Evolutionary conservation across 2,113 vertebrate species (phyloP), one percentile per base, ranked within the genome.

Genomic region (Laticauda laticaudata): DNA sequence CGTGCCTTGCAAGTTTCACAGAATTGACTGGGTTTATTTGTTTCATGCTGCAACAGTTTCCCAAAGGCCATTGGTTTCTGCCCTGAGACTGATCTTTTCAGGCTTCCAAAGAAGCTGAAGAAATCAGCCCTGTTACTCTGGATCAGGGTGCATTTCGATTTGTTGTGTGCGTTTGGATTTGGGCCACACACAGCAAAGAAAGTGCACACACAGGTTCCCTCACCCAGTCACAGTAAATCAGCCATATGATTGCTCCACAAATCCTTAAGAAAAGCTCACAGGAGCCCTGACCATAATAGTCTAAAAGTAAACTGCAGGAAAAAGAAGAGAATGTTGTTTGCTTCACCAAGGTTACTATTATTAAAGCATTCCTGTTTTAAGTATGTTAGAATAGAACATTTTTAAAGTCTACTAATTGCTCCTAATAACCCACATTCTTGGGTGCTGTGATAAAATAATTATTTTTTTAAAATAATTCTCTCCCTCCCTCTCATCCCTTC

Each of bases 361-460:
- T 23, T 59, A 92, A 88, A 57, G 51, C 88, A 0, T 91, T 94
- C 89, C 0, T 0, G 24, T 53, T 95, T 94, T 95, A 90, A 94
- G 88, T 86, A 2, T n/a, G 93, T 69, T 0, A 56, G 91, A 94
- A 94, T 81, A 95, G 90, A 26, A 54, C 3, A 3, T 54, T 86
- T 57, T 45, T 34, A 1, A 51, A 3, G 4, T 89, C 48, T 85
- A 95, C 57, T 95, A 95, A 94, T 95, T 93, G 54, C 93, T 43
- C 92, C 5, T 95, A 95, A 96, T 95, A 96, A 92, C 57, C 10
- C 89, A 53, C 90, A 57, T 56, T 93, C 93, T 92, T 91, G 93
- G 93, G 94, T 94, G 24, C 94, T 96, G 93, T 93, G 94, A 95
- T 95, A 95, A 95, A 87, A 87, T 64, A 57, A 69, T 26, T 92